Percentiles rank a stretch among this genome's conserved stretches.
Conservation (phyloP, 2,888 invertebrate species). For the Tenthredo mesomela region DNA sequence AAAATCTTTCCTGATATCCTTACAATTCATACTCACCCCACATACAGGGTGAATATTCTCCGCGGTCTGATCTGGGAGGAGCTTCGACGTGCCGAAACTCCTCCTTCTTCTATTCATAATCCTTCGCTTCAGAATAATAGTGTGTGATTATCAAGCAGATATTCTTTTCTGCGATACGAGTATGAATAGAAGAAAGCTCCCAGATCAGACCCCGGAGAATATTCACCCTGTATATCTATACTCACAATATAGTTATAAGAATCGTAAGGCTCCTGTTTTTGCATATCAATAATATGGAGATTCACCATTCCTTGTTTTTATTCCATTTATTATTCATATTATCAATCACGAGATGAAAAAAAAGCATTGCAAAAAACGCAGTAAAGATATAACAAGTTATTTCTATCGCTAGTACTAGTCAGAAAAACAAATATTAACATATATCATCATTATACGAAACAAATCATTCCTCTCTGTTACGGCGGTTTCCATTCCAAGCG, state of each 20-base stretch:
- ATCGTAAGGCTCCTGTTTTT: background rate
- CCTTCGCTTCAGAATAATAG: no score
- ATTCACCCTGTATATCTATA: background rate
- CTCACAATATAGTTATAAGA: background rate
- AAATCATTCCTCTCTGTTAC: conserved; percentile 25
- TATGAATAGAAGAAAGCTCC: no score
- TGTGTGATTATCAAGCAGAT: no score
- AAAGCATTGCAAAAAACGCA: background rate
- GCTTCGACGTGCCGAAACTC: no score
- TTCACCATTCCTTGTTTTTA: background rate
- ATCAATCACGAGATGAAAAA: background rate
- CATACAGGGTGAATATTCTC: no score
- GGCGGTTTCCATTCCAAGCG: background rate
- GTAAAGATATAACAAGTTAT: background rate
- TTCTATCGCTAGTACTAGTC: background rate
- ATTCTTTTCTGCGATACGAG: no score
- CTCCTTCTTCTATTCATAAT: no score
- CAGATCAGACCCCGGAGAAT: no score
- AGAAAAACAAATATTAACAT: background rate
- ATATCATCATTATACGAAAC: background rate
- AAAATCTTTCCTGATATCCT: conserved; percentile 33
- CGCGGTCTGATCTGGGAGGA: no score
- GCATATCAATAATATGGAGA: background rate
- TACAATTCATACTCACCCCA: background rate
- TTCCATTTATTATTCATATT: background rate